Evolutionary conservation across 2,888 invertebrate species (phyloP).

Genomic region (Standfussiana lucernea): DNA sequence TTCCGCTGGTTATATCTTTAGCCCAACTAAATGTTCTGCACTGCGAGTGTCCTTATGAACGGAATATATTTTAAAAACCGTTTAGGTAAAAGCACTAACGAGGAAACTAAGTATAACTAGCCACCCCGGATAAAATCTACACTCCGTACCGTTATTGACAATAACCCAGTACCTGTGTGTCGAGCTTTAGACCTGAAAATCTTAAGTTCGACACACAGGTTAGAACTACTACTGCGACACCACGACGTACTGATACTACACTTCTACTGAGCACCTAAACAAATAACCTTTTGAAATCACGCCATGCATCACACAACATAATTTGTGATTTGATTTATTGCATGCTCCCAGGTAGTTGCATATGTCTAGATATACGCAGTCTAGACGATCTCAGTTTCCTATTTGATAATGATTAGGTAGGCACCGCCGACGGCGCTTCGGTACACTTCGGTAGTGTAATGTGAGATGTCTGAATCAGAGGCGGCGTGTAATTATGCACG

Average conservation of each 20-base stretch:
- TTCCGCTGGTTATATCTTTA: background rate
- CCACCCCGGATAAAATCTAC: no score
- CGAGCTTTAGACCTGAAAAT: no score
- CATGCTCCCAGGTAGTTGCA: background rate
- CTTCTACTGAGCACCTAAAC: no score
- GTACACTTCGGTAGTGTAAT: slow-evolving; percentile 26
- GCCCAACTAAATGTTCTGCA: no score
- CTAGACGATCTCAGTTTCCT: slow-evolving; percentile 35
- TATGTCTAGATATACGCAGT: slow-evolving; percentile 16
- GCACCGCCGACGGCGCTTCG: slow-evolving; percentile 52
- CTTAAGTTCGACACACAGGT: no score
- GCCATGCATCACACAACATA: background rate
- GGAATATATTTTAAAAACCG: no score
- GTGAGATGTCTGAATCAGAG: slow-evolving; percentile 42
- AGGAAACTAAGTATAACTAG: no score
- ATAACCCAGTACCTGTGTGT: no score
- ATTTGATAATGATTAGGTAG: slow-evolving; percentile 46
- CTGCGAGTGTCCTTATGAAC: no score
- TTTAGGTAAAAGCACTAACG: no score
- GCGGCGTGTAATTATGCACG: slow-evolving; percentile 32
- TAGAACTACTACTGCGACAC: no score
- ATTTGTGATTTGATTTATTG: slow-evolving; percentile 16
- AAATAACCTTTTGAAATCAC: background rate
- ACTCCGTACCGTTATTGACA: background rate
- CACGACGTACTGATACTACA: no score